Percentiles rank a stretch among this genome's conserved stretches.
Conservation (phyloP, 1,140 invertebrate genomes). For the Sarcophaga peregrina region DNA sequence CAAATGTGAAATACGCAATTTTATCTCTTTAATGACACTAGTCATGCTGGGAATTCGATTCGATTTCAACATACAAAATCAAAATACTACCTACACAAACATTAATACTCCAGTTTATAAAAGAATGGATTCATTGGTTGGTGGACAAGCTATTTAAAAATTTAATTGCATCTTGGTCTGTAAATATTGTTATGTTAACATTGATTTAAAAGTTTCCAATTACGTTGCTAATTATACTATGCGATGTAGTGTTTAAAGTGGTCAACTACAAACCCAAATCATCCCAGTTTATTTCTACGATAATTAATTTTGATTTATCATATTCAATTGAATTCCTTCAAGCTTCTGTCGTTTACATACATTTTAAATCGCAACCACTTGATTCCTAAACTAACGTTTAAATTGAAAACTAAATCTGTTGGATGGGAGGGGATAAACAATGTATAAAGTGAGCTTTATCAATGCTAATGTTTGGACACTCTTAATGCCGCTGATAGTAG, state of each 20-base stretch:
- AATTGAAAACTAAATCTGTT: not conserved
- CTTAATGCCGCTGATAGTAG: slow-evolving; percentile 21
- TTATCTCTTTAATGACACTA: slow-evolving; percentile 36
- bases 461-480: slow-evolving; percentile 32
- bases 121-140: no score
- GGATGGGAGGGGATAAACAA: not conserved
- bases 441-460: not conserved
- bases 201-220: no score
- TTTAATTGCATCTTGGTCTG: no score
- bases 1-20: slow-evolving; percentile 34
- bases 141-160: no score
- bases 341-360: no score
- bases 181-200: no score
- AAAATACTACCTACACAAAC: slow-evolving; percentile 29
- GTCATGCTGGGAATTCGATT: slow-evolving; percentile 39
- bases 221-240: no score
- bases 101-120: not conserved
- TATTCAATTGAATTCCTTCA: no score
- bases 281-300: no score
- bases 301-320: no score
- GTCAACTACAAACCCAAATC: no score
- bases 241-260: no score
- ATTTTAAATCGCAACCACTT: not conserved
- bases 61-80: slow-evolving; percentile 27
- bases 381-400: slow-evolving; percentile 9